Conservation (phyloP, 2,797 vertebrate genomes). For the Tauraco hartlaubi region DNA sequence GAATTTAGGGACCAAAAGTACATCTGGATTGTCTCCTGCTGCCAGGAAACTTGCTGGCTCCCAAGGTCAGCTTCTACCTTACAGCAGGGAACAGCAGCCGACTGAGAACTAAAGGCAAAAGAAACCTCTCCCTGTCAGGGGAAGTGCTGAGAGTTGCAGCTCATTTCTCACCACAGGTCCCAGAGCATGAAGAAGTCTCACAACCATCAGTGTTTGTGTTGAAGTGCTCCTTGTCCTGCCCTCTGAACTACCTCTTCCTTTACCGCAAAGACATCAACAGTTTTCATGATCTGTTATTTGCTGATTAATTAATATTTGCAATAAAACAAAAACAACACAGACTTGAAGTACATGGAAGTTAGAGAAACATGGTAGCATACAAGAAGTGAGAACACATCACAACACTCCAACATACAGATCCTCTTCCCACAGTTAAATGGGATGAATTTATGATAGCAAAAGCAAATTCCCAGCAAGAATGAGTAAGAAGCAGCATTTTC, state of each 20-base stretch:
- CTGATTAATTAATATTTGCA: conserved; percentile 4
- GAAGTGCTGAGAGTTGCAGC: not conserved
- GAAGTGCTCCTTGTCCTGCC: not conserved
- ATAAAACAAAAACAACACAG: conserved; percentile 40
- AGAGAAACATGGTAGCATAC: conserved; percentile 22
- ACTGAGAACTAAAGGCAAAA: not conserved
- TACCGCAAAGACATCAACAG: conserved; percentile 26
- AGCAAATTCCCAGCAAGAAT: conserved; percentile 51
- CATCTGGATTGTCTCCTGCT: not conserved
- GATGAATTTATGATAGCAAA: conserved; percentile 56
- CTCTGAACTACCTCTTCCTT: conserved; percentile 22
- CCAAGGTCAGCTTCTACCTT: not conserved
- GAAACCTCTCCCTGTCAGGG: not conserved
- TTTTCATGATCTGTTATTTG: not conserved
- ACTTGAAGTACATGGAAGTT: conserved; percentile 45
- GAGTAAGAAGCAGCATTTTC: conserved; percentile 59
- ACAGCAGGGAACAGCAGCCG: not conserved
- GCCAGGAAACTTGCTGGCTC: not conserved
- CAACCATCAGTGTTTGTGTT: not conserved
- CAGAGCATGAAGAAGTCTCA: not conserved
- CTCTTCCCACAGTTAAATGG: conserved; percentile 62
- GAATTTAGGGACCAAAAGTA: not conserved
- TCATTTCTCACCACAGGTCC: not conserved
- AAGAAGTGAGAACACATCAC: conserved; percentile 51
- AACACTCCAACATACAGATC: conserved; percentile 34